Conservation (phyloP, 2,797 vertebrate genomes). For the Chaetodon trifasciatus region DNA sequence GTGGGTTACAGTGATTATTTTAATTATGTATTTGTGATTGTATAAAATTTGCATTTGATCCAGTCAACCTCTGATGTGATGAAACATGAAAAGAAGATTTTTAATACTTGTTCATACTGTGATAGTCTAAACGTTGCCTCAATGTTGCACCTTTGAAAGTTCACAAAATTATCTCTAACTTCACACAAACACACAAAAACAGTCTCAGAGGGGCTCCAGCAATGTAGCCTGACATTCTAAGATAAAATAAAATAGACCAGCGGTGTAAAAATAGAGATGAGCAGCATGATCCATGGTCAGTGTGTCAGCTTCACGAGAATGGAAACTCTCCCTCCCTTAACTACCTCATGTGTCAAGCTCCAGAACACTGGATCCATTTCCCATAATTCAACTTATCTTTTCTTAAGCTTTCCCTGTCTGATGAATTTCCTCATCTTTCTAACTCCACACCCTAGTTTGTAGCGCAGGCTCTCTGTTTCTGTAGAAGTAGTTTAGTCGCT, state of each 20-base stretch:
- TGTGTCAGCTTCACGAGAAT: too few relatives aligned
- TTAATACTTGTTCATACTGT: background rate
- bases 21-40: background rate
- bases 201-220: background rate
- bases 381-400: background rate
- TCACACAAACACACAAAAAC: background rate
- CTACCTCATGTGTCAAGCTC: background rate
- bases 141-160: too few relatives aligned
- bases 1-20: background rate
- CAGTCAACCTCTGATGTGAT: background rate
- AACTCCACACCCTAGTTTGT: background rate
- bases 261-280: too few relatives aligned
- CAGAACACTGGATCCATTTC: background rate
- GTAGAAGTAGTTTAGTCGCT: background rate
- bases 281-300: too few relatives aligned
- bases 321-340: too few relatives aligned
- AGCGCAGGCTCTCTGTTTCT: background rate
- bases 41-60: background rate
- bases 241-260: too few relatives aligned
- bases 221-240: background rate
- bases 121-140: background rate
- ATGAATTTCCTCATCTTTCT: background rate
- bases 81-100: background rate
- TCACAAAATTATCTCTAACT: too few relatives aligned
- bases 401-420: background rate